Base-by-base conservation (phyloP, 2,113 vertebrate genomes). In the Ammodytes dubius region DNA sequence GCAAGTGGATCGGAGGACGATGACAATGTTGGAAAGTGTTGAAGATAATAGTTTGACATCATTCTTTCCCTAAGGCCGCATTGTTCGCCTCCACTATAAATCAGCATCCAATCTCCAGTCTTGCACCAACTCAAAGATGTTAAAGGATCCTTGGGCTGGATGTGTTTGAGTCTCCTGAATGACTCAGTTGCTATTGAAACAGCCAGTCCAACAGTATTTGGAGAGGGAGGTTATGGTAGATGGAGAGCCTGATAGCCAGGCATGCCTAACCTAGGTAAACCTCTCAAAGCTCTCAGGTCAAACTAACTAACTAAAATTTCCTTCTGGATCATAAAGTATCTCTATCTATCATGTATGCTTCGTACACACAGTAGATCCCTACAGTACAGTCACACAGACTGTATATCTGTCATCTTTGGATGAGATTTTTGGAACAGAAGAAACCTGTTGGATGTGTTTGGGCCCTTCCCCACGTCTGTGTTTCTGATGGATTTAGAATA, bases 21-120 rank as follows among this genome's bases (percentile, higher is more conserved):
- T 27, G 2, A 66, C 17, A 15, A 43, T 35, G 5, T 49, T 59
- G 15, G 35, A 19, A 35, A 53, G 45, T 4, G 3, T 43, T 19
- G 11, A 52, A 58, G 63, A 27, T 56, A 47, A 68, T 47, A 8
- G 63, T 50, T 50, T 74, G 56, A 59, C 12, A 75, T 50, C 43
- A 14, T 59, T 77, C 37, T 76, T 76, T 70, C 2, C 5, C 43
- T 27, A 6, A 59, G 12, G 12, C 1, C 2, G n/a, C 8, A 15
- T 47, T 11, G 6, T 49, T 14, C 47, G 17, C 39, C 37, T 75
- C n/a, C n/a, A 13, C 35, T 11, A 57, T 27, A 27, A 27, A 27
- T 67, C 50, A 47, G n/a, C 13, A 76, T 46, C 7, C 7, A 53
- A 59, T 42, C 13, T 13, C 2, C 9, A 40, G 39, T 19, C 57